Percentiles rank a stretch among this genome's conserved stretches.
phyloP scores from a whole-genome alignment of 2,113 vertebrate species.

The Elanoides forficatus region DNA sequence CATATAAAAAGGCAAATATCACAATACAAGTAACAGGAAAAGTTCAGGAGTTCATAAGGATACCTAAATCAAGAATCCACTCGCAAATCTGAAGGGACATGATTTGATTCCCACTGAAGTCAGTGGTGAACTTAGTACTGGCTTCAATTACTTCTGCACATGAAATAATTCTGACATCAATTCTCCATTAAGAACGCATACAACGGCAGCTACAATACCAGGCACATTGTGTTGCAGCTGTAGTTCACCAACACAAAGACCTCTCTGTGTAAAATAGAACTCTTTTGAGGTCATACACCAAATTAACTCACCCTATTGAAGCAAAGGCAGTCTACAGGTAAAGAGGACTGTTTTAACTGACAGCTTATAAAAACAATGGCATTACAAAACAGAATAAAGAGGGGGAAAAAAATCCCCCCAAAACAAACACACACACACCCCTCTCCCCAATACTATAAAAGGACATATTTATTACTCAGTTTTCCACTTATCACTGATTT shows the following conservation, averaged over 20 bases:
- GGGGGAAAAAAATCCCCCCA: rapidly evolving
- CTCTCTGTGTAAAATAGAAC: not conserved
- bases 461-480: not conserved
- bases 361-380: not conserved
- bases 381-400: not conserved
- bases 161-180: not conserved
- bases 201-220: not conserved
- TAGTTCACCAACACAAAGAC: not conserved
- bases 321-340: not conserved
- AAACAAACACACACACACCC: not conserved
- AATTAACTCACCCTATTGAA: not conserved
- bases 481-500: not conserved
- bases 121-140: not conserved
- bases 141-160: not conserved
- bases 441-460: not conserved
- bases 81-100: rapidly evolving
- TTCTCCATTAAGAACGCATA: not conserved
- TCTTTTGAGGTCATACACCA: not conserved
- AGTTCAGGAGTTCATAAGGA: not conserved
- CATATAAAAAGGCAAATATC: not conserved
- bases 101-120: not conserved
- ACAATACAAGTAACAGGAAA: not conserved
- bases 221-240: not conserved
- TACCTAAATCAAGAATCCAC: not conserved
- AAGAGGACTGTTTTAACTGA: not conserved